phyloP scores from a whole-genome alignment of 2,113 vertebrate genomes.

The Delphinapterus leucas region DNA sequence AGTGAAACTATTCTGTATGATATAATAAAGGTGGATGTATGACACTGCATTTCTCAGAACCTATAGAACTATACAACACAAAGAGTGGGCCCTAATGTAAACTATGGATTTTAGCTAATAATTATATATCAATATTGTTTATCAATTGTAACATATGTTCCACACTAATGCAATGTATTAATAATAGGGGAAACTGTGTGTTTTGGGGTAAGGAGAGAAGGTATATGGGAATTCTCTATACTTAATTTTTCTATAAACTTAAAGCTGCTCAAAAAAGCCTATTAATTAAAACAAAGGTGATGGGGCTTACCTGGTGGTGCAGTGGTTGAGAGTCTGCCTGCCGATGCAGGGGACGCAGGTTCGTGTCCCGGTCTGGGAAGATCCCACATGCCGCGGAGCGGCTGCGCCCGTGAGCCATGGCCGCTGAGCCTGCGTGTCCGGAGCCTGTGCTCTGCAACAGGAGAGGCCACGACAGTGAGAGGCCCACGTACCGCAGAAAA shows the following conservation, averaged over 20 bases:
- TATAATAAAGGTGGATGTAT: neutral
- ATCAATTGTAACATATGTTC: neutral
- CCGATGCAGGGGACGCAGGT: no score
- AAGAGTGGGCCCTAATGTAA: neutral
- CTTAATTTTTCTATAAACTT: neutral
- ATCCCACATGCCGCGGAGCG: no score
- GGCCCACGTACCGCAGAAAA: no score
- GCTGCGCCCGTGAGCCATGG: no score
- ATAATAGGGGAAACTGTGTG: neutral
- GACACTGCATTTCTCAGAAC: neutral
- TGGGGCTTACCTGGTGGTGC: no score
- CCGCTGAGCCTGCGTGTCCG: no score
- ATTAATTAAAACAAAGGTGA: neutral
- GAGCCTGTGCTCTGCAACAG: no score
- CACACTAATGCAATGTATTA: neutral
- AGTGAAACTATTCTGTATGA: neutral
- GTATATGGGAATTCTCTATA: neutral
- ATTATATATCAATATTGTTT: neutral
- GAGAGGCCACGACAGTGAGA: no score
- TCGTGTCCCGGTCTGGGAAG: no score
- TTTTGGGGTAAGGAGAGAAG: neutral
- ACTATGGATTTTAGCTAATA: neutral
- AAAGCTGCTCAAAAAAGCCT: slow-evolving; percentile 17
- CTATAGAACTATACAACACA: neutral
- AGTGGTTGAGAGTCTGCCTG: no score